Base-by-base conservation (phyloP, 2,797 vertebrate species). In the Argyrosomus regius region DNA sequence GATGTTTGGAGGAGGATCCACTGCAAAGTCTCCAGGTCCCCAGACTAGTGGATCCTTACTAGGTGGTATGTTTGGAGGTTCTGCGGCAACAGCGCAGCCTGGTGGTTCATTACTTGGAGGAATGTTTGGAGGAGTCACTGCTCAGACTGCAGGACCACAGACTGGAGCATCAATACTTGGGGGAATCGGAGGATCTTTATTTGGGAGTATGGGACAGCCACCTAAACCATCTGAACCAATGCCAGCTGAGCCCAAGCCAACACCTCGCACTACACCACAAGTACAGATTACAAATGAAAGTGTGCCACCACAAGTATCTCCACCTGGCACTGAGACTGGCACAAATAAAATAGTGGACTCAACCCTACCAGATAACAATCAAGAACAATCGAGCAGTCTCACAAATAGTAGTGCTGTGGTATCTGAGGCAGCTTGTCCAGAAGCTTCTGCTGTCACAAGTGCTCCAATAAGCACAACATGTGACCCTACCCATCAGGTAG, bases 191-290 rank as follows among this genome's bases (percentile, higher is more conserved):
- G 92, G 91, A 64, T 91, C 93, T 81, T 82, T 93, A 52, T 93
- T 91, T 87, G 89, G 89, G 13, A 91, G 94, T 73, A 93, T 96
- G 66, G 97, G 96, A 83, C 96, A 95, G 90, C 88, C 93, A 84
- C 68, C 95, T 31, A 92, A 94, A 52, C 26, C 88, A 77, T 62
- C 87, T 79, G 86, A 88, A 69, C 56, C 86, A 28, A 76, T 84
- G 41, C 59, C 87, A 80, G 20, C 82, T 74, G 85, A 91, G 28
- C 52, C 80, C 6, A 89, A 80, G 60, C 50, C 75, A 82, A 46
- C 71, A 73, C n/a, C 76, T 61, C 35, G 20, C 4, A 65, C 77
- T 52, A 20, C 71, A 69, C n/a, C 74, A 77, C 83, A 88, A 20
- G 31, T 78, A 63, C 50, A 84, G 57, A 72, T 63, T 76, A 89